Conservation (phyloP, 2,888 invertebrate genomes). For the Aquatica leii region DNA sequence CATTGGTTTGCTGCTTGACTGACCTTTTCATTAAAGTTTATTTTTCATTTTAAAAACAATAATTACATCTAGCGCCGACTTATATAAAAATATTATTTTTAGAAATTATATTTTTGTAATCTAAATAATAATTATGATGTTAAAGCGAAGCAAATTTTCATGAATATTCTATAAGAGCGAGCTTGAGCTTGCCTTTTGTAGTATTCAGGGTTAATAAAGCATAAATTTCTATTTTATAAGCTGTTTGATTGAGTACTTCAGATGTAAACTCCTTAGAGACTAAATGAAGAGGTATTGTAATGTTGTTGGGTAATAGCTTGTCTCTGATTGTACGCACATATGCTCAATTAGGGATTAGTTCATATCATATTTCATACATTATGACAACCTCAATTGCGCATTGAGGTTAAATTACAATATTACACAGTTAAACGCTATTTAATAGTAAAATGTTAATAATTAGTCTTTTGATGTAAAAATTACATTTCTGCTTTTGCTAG, state of each 20-base stretch:
- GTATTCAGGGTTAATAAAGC: constrained; percentile 39
- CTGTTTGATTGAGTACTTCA: constrained; percentile 42
- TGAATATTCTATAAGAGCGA: constrained; percentile 7
- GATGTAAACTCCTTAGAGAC: constrained; percentile 35
- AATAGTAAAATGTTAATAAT: too few relatives aligned
- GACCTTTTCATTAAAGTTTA: constrained; percentile 46
- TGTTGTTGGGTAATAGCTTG: constrained; percentile 31
- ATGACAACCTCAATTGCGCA: constrained; percentile 17
- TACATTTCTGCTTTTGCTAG: too few relatives aligned
- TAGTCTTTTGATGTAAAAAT: too few relatives aligned
- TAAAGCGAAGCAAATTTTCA: too few relatives aligned
- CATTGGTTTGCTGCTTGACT: constrained; percentile 56
- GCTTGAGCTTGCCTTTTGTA: constrained; percentile 25
- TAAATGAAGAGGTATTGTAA: constrained; percentile 27
- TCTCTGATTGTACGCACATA: constrained; percentile 24
- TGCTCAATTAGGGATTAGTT: constrained; percentile 31
- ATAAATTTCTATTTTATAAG: constrained; percentile 45
- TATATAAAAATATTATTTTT: too few relatives aligned
- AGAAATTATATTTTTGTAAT: too few relatives aligned
- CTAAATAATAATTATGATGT: background rate
- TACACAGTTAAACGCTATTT: too few relatives aligned
- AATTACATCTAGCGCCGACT: background rate
- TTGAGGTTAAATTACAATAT: constrained; percentile 13
- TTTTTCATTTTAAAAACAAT: constrained; percentile 1
- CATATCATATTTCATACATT: constrained; percentile 23